phyloP scores from a whole-genome alignment of 2,888 invertebrate genomes.

The Dromius quadrimaculatus region DNA sequence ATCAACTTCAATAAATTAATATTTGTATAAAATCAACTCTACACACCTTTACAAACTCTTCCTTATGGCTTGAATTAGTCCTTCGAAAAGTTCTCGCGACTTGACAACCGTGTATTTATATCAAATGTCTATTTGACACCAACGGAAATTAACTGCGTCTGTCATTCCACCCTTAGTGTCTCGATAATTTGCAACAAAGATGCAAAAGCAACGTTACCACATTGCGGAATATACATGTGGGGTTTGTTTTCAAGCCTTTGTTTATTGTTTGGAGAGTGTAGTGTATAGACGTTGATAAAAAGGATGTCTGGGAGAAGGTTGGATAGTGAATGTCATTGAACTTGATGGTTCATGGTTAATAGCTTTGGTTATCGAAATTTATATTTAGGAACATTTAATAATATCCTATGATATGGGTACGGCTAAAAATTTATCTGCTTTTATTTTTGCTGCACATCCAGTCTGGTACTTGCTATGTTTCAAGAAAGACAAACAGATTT shows the following conservation, averaged over 20 bases:
- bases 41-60: too few species aligned
- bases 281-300: background rate
- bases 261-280: background rate
- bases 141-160: conserved; percentile 59
- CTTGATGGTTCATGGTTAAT: background rate
- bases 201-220: background rate
- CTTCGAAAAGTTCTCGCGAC: background rate
- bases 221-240: background rate
- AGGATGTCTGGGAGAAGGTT: background rate
- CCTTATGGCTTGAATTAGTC: too few species aligned
- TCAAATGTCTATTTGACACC: conserved; percentile 60
- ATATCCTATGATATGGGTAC: too few species aligned
- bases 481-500: too few species aligned
- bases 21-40: too few species aligned
- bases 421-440: too few species aligned
- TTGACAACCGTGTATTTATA: conserved; percentile 40
- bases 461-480: too few species aligned
- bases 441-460: too few species aligned
- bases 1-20: too few species aligned
- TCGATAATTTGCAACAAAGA: conserved; percentile 31
- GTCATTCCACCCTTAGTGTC: conserved; percentile 3
- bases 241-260: conserved; percentile 10
- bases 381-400: too few species aligned
- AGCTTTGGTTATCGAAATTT: background rate
- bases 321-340: background rate